A percentile compares a stretch with the other conserved stretches of the same genome.
These are phyloP conservation scores for Podarcis cretensis DNA, from an alignment of 2,113 vertebrate species.

Conservation along the genomic window DNA sequence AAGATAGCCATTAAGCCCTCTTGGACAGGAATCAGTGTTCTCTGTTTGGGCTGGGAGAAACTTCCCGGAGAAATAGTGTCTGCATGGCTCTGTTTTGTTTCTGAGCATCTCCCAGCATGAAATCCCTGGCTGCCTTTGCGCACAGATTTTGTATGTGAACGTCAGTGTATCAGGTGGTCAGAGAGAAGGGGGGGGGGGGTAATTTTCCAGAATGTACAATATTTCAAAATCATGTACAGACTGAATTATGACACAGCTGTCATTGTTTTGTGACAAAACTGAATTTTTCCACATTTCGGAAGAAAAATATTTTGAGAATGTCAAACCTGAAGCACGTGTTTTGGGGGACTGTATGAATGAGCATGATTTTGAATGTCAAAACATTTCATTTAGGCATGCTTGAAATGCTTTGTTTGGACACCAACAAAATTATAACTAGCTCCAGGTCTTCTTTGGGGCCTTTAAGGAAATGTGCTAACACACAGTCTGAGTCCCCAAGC, in stretches of 20 bases:
- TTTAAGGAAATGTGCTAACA: not conserved
- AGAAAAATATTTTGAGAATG: conserved; percentile 35
- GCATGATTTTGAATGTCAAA: conserved; percentile 30
- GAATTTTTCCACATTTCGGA: conserved; percentile 7
- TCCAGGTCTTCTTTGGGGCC: not conserved
- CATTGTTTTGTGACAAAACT: conserved; percentile 28
- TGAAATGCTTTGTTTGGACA: conserved; percentile 26
- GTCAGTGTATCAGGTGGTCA: not conserved
- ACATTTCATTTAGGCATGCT: conserved; percentile 16
- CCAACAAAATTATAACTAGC: not conserved
- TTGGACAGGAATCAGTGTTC: not conserved
- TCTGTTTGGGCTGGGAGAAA: not conserved
- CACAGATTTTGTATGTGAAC: not conserved
- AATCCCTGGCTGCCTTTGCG: not conserved
- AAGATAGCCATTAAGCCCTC: not conserved
- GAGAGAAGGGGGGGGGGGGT: not conserved
- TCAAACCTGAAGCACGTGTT: conserved; percentile 32
- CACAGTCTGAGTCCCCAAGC: not conserved
- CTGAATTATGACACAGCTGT: conserved; percentile 20
- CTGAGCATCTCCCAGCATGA: not conserved
- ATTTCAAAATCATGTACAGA: conserved; percentile 14
- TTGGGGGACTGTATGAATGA: not conserved
- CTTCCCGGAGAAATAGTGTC: not conserved
- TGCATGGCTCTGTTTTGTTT: not conserved
- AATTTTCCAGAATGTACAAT: not conserved